These are phyloP conservation scores for Diarsia rubi DNA, from an alignment of 2,888 invertebrate genomes.

Conservation along the genomic window DNA sequence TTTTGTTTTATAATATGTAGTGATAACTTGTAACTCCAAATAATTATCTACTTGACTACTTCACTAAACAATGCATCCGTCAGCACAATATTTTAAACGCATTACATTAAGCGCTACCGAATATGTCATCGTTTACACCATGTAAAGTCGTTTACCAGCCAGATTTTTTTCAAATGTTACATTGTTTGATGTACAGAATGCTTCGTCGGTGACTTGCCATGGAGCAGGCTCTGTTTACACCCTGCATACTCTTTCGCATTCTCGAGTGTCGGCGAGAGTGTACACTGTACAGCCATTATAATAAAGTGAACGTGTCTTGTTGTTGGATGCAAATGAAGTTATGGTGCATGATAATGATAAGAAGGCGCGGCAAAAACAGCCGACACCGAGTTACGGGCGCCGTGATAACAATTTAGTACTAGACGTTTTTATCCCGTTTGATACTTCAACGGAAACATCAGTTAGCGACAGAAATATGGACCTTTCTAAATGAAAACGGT, in stretches of 20 bases:
- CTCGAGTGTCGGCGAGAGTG: not conserved
- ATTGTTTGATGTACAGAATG: not conserved
- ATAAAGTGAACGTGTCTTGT: slow-evolving; percentile 34
- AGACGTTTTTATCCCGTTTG: slow-evolving; percentile 45
- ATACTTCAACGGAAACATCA: slow-evolving; percentile 25
- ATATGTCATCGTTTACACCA: not conserved
- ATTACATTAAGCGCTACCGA: not conserved
- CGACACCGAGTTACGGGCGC: slow-evolving; percentile 40
- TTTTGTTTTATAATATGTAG: too few relatives aligned
- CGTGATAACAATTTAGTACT: slow-evolving; percentile 48
- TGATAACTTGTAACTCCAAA: too few relatives aligned
- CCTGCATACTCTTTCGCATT: not conserved
- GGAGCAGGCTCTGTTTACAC: not conserved
- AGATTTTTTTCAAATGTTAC: not conserved
- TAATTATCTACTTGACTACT: too few relatives aligned
- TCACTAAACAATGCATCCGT: not conserved
- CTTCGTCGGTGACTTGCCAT: not conserved
- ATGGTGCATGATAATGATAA: slow-evolving; percentile 54
- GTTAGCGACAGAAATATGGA: slow-evolving; percentile 25
- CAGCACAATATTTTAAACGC: too few relatives aligned
- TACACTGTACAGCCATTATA: not conserved
- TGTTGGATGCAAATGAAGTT: slow-evolving; percentile 44
- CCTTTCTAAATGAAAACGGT: slow-evolving; percentile 1
- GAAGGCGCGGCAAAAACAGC: slow-evolving; percentile 50
- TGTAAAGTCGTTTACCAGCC: too few relatives aligned